Percentiles rank a stretch among this genome's conserved stretches.
Conservation (phyloP, 2,113 vertebrate species). For the Dicrurus megarhynchus region DNA sequence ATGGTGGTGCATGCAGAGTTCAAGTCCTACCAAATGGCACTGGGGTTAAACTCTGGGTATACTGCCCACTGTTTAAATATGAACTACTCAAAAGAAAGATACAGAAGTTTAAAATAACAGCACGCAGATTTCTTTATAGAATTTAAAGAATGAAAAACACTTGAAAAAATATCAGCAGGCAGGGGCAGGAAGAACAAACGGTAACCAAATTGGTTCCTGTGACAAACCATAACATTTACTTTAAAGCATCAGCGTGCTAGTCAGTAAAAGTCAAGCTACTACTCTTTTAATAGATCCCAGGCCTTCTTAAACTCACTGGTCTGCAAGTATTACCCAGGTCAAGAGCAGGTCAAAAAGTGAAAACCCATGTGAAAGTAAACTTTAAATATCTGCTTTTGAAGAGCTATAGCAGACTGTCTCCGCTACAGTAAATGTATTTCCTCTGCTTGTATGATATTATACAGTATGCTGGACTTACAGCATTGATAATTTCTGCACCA, state of each 20-base stretch:
- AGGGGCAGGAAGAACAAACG: slow-evolving; percentile 86
- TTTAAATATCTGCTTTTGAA: slow-evolving; percentile 80
- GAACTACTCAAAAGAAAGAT: slow-evolving; percentile 65
- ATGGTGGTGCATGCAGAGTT: slow-evolving; percentile 21
- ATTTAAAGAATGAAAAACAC: slow-evolving; percentile 91
- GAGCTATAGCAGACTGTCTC: slow-evolving; percentile 70
- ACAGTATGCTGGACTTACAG: slow-evolving; percentile 10
- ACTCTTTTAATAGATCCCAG: slow-evolving; percentile 92
- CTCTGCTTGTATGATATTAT: slow-evolving; percentile 54
- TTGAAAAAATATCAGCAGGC: slow-evolving; percentile 89
- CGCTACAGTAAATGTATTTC: slow-evolving; percentile 69
- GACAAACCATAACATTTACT: slow-evolving; percentile 99
- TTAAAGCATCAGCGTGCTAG: slow-evolving; percentile 87
- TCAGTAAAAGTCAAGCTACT: slow-evolving; percentile 86
- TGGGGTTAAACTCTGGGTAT: slow-evolving; percentile 57
- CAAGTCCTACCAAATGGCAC: slow-evolving; percentile 42
- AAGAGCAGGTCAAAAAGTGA: slow-evolving; percentile 86
- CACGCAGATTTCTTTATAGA: slow-evolving; percentile 80
- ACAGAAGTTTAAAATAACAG: slow-evolving; percentile 86
- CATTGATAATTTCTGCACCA: not conserved
- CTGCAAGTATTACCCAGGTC: slow-evolving; percentile 79
- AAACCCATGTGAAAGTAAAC: slow-evolving; percentile 85
- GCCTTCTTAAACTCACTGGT: slow-evolving; percentile 82
- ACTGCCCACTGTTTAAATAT: slow-evolving; percentile 59
- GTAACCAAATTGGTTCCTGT: slow-evolving; percentile 96